These are phyloP conservation scores for Paralvinella palmiformis DNA, from an alignment of 1,140 invertebrate genomes.

Conservation along the genomic window DNA sequence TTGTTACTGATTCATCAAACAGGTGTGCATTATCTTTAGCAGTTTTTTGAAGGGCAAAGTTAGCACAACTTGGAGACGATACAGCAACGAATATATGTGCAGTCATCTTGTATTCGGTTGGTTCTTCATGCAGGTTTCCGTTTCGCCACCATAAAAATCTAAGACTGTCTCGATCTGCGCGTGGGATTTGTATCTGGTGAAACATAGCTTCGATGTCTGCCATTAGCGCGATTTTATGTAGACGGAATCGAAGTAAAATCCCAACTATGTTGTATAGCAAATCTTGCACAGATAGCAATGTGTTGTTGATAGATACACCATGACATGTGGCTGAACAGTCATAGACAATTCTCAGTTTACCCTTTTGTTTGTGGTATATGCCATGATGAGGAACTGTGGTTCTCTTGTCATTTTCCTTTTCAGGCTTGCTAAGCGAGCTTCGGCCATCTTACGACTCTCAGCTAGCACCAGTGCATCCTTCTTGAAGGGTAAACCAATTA, in stretches of 20 bases:
- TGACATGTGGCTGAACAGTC: no score
- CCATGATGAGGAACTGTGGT: no score
- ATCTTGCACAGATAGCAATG: constrained; percentile 31
- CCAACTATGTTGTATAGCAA: constrained; percentile 32
- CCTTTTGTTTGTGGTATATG: no score
- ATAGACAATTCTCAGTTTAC: no score
- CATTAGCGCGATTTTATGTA: constrained; percentile 17
- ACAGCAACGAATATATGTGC: constrained; percentile 16
- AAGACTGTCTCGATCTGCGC: constrained; percentile 14
- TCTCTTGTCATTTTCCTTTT: no score
- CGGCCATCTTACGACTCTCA: no score
- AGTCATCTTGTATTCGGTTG: not conserved
- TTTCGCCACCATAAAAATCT: constrained; percentile 24
- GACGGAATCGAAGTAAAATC: constrained; percentile 23
- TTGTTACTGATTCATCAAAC: not conserved
- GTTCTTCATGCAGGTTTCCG: constrained; percentile 7
- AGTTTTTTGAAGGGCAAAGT: constrained; percentile 10
- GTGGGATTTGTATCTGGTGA: not conserved
- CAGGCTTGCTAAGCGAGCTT: no score
- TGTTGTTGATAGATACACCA: constrained; percentile 28
- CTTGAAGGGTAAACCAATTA: no score
- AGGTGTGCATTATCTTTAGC: not conserved
- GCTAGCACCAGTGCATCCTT: no score
- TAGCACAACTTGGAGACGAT: constrained; percentile 21
- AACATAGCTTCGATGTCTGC: constrained; percentile 16